These are phyloP conservation scores for Drosophila barbarae DNA, from an alignment of 2,888 invertebrate genomes.

Conservation along the genomic window DNA sequence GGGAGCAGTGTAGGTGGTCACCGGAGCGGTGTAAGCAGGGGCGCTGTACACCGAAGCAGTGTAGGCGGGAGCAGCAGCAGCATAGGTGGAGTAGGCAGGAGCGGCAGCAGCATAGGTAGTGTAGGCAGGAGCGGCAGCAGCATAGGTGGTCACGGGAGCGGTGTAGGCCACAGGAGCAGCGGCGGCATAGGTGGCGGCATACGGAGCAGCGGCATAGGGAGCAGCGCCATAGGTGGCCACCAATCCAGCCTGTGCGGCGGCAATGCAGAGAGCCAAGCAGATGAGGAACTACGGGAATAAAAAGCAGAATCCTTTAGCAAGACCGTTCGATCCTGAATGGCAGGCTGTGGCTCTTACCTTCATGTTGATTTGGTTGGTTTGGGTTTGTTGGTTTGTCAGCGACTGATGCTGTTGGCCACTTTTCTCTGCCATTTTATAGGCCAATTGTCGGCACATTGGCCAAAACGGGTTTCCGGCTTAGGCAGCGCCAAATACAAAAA, in stretches of 20 bases:
- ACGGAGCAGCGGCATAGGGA: conserved; percentile 50
- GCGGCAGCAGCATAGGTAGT: conserved; percentile 56
- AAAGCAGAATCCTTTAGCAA: conserved; percentile 20
- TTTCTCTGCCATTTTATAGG: conserved; percentile 47
- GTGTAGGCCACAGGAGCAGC: conserved; percentile 55
- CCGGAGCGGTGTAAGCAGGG: conserved; percentile 40
- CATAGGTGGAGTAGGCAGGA: conserved; percentile 50
- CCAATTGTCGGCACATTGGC: conserved; percentile 16
- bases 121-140: conserved; percentile 54
- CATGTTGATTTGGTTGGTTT: conserved; percentile 49
- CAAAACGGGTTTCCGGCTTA: conserved; percentile 65
- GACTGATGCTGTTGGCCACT: conserved; percentile 63
- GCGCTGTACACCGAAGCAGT: conserved; percentile 40
- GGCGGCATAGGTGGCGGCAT: conserved; percentile 53
- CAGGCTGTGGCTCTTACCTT: conserved; percentile 51
- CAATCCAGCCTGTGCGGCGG: conserved; percentile 73
- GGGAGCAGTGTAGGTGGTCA: conserved; percentile 52
- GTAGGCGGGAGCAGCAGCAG: conserved; percentile 54
- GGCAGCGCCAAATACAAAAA: conserved; percentile 28
- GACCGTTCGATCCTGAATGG: neutral
- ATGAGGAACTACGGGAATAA: conserved; percentile 64
- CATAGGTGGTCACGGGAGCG: conserved; percentile 48
- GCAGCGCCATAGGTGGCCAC: conserved; percentile 53
- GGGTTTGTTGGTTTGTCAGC: conserved; percentile 42
- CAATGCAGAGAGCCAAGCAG: conserved; percentile 73